Base-by-base conservation (phyloP, 1,140 invertebrate species). In the Atta cephalotes region DNA sequence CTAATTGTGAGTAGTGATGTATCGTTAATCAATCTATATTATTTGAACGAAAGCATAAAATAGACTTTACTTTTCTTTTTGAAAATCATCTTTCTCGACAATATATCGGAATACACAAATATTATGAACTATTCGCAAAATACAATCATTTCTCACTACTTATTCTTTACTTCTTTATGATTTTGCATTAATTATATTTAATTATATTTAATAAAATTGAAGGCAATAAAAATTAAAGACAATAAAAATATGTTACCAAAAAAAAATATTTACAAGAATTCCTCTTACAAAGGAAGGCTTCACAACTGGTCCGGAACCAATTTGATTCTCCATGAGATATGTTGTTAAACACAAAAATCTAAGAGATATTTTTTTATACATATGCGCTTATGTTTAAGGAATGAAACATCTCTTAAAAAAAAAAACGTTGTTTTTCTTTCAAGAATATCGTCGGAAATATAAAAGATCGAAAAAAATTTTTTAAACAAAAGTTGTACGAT, bases 211-310 rank as follows among this genome's bases (percentile, higher is more conserved):
- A 28, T 45, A 0, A 31, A 60, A 62, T 79, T 74, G 25, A 62
- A 86, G 25, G 25, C 25, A 25, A 25, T 25, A 25, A 0, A 25
- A 25, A 25, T 25, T 66, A n/a, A 89, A 87, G 53, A 68, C 84
- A 94, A 94, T 94, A 93, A 94, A 94, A 95, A 95, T 28, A 28
- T 58, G 2, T 93, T 93, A 94, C 90, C 94, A 92, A 95, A 95
- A 95, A 94, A 94, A 93, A 93, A n/a, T 31, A 92, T 94, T 93
- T 94, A 94, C 93, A 92, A 90, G 92, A 9, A 81, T 31, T 25
- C 25, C 25, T 25, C 25, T 87, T 84, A 31, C 28, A 31, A 31
- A 3, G 3, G 28, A 31, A 31, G 28, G 28, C 0, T 31, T 31
- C 28, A 31, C 28, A 31, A 31, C 3, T 31, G 28, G 28, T 31